Evolutionary conservation across 2,113 vertebrate genomes (phyloP), one percentile per base, ranked within the genome.

Genomic region (Brachyhypopomus gauderio): DNA sequence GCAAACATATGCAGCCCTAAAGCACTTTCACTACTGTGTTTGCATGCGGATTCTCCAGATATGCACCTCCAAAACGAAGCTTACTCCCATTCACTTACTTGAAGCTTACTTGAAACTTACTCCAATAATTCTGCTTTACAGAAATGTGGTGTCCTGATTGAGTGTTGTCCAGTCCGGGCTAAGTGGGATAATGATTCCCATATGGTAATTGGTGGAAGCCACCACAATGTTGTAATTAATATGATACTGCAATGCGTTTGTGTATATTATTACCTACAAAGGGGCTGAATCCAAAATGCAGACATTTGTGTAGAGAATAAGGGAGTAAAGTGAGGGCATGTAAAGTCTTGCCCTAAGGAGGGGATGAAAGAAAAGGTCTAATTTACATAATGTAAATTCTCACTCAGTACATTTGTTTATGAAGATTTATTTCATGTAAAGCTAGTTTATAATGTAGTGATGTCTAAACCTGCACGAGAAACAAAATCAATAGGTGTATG

Each of bases 261-360:
- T 70, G 66, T 70, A 70, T 34, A 70, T 41, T 34, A 19, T 41
- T 70, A 70, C 66, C 20, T 41, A 70, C 41, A 20, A 41, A 30
- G 14, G 38, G 6, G 34, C 66, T 8, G 34, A n/a, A 38, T 22
- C 20, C 20, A 38, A 41, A n/a, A 38, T 12, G 36, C 34, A 41
- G 19, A 70, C 38, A 34, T 70, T 38, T 41, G 66, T 9, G 34
- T 41, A 70, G 66, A 19, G 14, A 70, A n/a, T 70, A 41, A 41
- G 36, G 34, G 34, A n/a, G 2, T 20, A 70, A 70, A 34, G 66
- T 41, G n/a, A 38, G 20, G 66, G 66, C 7, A 20, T 70, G 27
- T 16, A 30, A 16, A 36, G 20, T 36, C 20, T 41, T 70, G 2
- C 5, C 16, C 64, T 7, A 41, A 38, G 34, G 34, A 5, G 8